These are phyloP conservation scores for Drosophila mettleri DNA, from an alignment of 2,888 invertebrate species.

Conservation along the genomic window DNA sequence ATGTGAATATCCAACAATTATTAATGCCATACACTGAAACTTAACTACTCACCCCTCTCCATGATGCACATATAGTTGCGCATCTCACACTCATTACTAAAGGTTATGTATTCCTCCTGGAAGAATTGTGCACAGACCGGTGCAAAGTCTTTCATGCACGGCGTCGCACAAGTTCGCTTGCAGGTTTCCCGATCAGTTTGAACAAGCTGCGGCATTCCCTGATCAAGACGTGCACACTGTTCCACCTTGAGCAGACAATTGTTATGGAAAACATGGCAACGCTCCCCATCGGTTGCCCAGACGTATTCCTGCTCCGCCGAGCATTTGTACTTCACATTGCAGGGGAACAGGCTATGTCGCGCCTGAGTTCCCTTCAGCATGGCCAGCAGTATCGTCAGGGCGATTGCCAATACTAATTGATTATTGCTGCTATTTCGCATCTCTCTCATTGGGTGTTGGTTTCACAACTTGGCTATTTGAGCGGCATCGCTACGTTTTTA, in stretches of 20 bases:
- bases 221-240: constrained; percentile 21
- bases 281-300: constrained; percentile 46
- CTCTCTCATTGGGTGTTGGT: not conserved
- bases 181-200: constrained; percentile 20
- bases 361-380: not conserved
- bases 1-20: not conserved
- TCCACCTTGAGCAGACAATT: constrained; percentile 16
- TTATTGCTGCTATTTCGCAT: constrained; percentile 14
- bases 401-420: not conserved
- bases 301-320: constrained; percentile 19
- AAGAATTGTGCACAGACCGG: constrained; percentile 41
- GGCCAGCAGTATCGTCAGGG: constrained; percentile 1
- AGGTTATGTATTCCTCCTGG: constrained; percentile 25
- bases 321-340: constrained; percentile 18
- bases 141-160: not conserved
- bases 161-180: constrained; percentile 16
- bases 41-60: constrained; percentile 14
- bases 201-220: constrained; percentile 14
- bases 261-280: constrained; percentile 30
- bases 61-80: constrained; percentile 20
- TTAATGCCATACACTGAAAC: no score
- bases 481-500: constrained; percentile 13
- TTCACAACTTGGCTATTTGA: constrained; percentile 1
- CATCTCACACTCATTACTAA: constrained; percentile 37
- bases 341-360: constrained; percentile 7